Evolutionary conservation across 2,113 vertebrate species (phyloP).

Genomic region (Phycodurus eques): DNA sequence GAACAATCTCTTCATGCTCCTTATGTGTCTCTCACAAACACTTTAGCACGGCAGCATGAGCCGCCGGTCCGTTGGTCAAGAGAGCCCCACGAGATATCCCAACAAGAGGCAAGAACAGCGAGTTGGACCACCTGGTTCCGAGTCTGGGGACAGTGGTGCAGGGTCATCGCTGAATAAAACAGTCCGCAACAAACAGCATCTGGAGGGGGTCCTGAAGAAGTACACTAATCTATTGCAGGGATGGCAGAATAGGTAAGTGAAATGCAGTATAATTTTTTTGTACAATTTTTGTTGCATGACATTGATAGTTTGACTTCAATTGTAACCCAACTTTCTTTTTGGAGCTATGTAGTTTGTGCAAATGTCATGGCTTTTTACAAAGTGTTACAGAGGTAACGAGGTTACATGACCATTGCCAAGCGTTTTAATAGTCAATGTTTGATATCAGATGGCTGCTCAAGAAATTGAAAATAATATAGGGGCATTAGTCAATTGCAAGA

Average conservation of each 20-base stretch:
- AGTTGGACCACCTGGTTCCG: conserved; percentile 1
- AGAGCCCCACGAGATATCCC: conserved; percentile 42
- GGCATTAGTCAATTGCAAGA: not conserved
- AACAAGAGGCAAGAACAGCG: conserved; percentile 11
- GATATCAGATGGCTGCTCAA: not conserved
- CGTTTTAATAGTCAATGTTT: not conserved
- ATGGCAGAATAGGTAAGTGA: conserved; percentile 88
- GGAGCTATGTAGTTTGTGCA: not conserved
- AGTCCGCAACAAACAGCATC: conserved; percentile 53
- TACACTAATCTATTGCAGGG: conserved; percentile 92
- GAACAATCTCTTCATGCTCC: not conserved
- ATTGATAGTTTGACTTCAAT: not conserved
- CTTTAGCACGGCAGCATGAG: conserved; percentile 27
- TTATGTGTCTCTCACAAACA: not conserved
- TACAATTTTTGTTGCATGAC: not conserved
- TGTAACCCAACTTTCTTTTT: not conserved
- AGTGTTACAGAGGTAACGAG: not conserved
- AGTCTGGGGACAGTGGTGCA: not conserved
- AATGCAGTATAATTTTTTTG: not conserved
- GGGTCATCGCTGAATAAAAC: not conserved
- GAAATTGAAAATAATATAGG: not conserved
- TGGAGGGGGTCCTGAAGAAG: conserved; percentile 87
- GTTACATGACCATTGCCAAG: not conserved
- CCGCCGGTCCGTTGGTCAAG: conserved; percentile 34
- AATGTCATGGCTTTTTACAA: not conserved